Conservation (phyloP, 2,888 invertebrate genomes). For the Trichopria drosophilae region DNA sequence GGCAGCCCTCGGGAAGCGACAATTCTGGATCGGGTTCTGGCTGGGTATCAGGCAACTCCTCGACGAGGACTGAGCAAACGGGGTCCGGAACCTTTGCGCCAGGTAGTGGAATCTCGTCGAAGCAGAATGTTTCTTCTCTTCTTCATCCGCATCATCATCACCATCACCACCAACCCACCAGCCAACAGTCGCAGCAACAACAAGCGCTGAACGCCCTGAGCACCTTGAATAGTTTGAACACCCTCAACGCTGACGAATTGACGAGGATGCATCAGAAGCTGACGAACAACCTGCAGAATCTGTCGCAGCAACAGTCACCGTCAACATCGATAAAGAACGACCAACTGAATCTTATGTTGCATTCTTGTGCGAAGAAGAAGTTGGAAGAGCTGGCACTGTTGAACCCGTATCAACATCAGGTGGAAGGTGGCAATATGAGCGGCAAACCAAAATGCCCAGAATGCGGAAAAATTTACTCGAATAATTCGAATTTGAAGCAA, state of each 20-base stretch:
- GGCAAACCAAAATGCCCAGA: slow-evolving; percentile 68
- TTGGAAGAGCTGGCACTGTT: slow-evolving; percentile 49
- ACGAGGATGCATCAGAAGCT: slow-evolving; percentile 54
- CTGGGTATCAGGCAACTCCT: slow-evolving; percentile 48
- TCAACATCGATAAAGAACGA: slow-evolving; percentile 35
- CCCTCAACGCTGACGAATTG: slow-evolving; percentile 51
- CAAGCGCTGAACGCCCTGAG: slow-evolving; percentile 46
- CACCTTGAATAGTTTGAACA: slow-evolving; percentile 43
- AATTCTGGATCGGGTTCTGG: slow-evolving; percentile 57
- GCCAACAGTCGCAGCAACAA: slow-evolving; percentile 47
- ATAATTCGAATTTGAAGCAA: slow-evolving; percentile 71
- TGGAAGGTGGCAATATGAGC: slow-evolving; percentile 39
- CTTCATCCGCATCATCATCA: slow-evolving; percentile 48
- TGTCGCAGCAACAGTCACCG: slow-evolving; percentile 44
- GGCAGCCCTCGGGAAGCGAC: slow-evolving; percentile 58
- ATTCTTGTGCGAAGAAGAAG: slow-evolving; percentile 53
- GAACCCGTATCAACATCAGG: slow-evolving; percentile 44
- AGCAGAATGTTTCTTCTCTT: slow-evolving; percentile 44
- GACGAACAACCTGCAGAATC: slow-evolving; percentile 49
- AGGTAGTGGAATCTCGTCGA: slow-evolving; percentile 43
- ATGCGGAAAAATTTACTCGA: slow-evolving; percentile 71
- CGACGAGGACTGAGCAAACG: slow-evolving; percentile 50
- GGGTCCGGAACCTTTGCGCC: slow-evolving; percentile 47
- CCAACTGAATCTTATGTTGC: slow-evolving; percentile 50
- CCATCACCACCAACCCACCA: slow-evolving; percentile 41